A percentile compares a stretch with the other conserved stretches of the same genome.
These are phyloP conservation scores for Pogonocichla stellata DNA, from an alignment of 2,113 vertebrate genomes.

Conservation along the genomic window DNA sequence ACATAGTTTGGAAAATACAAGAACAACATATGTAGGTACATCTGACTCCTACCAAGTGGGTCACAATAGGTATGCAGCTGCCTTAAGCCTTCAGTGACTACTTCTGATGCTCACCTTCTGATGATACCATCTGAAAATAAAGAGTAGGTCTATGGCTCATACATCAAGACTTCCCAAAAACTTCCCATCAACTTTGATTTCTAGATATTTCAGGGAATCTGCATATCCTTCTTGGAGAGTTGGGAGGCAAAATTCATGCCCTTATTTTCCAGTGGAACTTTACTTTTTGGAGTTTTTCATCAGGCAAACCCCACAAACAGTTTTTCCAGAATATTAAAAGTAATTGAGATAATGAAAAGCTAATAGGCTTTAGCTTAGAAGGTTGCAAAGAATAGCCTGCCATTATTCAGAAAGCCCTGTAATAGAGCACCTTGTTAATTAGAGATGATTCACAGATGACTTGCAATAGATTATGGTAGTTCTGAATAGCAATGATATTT, in stretches of 20 bases:
- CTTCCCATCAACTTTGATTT: background rate
- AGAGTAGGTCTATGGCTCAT: background rate
- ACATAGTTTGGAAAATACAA: background rate
- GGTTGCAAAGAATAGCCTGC: background rate
- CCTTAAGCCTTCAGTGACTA: background rate
- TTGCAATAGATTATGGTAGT: background rate
- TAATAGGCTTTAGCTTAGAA: background rate
- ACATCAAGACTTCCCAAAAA: background rate
- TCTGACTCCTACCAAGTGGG: background rate
- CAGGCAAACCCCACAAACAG: background rate
- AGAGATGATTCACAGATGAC: constrained; percentile 31
- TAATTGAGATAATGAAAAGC: background rate
- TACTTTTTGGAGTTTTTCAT: background rate
- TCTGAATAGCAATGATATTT: background rate
- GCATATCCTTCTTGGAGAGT: background rate
- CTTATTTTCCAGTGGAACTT: background rate
- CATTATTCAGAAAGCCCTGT: constrained; percentile 30
- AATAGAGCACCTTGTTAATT: constrained; percentile 32
- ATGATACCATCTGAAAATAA: background rate
- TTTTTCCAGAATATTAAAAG: background rate
- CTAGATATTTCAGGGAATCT: background rate
- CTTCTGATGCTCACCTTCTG: background rate
- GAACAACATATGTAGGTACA: accelerated
- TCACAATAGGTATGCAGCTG: background rate
- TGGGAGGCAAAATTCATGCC: background rate